These are phyloP conservation scores for Corydoras sp. DNA, from an alignment of 2,113 vertebrate genomes.

Conservation along the genomic window DNA sequence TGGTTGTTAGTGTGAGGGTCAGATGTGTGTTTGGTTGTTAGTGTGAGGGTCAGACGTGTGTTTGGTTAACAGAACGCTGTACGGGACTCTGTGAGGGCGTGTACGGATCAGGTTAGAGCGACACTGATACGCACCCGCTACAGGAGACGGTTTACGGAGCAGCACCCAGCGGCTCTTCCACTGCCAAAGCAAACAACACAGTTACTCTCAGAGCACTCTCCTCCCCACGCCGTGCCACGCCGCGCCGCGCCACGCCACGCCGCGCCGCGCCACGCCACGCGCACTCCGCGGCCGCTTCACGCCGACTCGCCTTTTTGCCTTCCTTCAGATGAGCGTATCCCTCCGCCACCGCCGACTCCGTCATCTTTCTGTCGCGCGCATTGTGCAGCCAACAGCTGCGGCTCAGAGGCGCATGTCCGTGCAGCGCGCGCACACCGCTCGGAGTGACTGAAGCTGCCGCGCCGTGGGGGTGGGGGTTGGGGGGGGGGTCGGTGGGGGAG, in stretches of 20 bases:
- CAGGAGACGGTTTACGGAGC: slow-evolving; percentile 88
- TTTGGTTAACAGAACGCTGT: not conserved
- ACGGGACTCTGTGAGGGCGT: not conserved
- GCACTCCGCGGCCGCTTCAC: too few species aligned
- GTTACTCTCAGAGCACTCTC: too few species aligned
- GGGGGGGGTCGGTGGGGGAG: too few species aligned
- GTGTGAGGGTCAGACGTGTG: too few species aligned
- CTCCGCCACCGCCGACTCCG: slow-evolving; percentile 94
- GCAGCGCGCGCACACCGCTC: slow-evolving; percentile 63
- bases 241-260: too few species aligned
- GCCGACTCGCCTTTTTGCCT: slow-evolving; percentile 77
- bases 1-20: too few species aligned
- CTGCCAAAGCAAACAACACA: slow-evolving; percentile 60
- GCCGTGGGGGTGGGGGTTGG: too few species aligned
- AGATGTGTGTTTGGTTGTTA: too few species aligned
- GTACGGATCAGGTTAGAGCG: not conserved
- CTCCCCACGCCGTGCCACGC: too few species aligned
- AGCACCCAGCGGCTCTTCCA: slow-evolving; percentile 92
- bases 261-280: too few species aligned
- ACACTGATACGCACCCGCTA: slow-evolving; percentile 75
- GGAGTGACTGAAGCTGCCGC: too few species aligned
- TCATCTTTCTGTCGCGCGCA: slow-evolving; percentile 85
- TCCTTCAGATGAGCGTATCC: slow-evolving; percentile 91
- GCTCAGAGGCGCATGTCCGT: slow-evolving; percentile 21
- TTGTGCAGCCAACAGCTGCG: slow-evolving; percentile 84